Percentiles rank a stretch among this genome's conserved stretches.
Evolutionary conservation across 2,113 vertebrate genomes (phyloP).

Genomic region (Xiphorhynchus elegans): DNA sequence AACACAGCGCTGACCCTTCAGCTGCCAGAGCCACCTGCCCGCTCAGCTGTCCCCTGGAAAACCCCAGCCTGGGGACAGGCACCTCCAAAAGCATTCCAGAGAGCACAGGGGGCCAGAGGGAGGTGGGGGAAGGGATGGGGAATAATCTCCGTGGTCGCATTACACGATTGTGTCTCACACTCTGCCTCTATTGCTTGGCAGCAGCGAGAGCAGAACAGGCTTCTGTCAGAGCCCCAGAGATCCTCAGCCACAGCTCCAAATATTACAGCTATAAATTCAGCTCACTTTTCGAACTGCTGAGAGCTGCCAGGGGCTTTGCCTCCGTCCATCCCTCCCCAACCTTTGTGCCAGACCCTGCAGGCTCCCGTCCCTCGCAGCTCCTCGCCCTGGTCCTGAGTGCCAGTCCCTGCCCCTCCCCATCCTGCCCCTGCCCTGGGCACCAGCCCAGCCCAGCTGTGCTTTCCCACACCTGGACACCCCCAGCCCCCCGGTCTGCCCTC

Average conservation of each 20-base stretch:
- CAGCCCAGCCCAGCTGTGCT: background rate
- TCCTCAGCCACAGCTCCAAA: background rate
- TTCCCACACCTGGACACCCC: background rate
- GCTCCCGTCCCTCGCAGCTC: background rate
- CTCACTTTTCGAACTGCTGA: background rate
- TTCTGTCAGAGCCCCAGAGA: background rate
- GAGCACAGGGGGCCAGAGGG: background rate
- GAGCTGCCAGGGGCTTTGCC: background rate
- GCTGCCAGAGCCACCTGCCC: background rate
- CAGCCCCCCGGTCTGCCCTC: background rate
- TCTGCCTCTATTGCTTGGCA: background rate
- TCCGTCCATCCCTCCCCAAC: background rate
- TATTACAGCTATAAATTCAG: conserved; percentile 27
- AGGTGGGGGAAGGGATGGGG: background rate
- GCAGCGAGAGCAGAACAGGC: background rate
- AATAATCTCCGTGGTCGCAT: fast-evolving
- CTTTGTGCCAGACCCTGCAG: background rate
- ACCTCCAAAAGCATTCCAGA: background rate
- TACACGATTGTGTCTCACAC: background rate
- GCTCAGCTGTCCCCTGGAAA: background rate
- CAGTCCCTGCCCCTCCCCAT: background rate
- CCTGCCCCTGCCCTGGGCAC: background rate
- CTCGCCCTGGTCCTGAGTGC: background rate
- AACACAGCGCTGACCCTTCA: background rate
- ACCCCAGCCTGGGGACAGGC: background rate